A percentile compares a stretch with the other conserved stretches of the same genome.
Evolutionary conservation across 2,888 invertebrate species (phyloP).

Genomic region (Leptinotarsa rubiginosa): DNA sequence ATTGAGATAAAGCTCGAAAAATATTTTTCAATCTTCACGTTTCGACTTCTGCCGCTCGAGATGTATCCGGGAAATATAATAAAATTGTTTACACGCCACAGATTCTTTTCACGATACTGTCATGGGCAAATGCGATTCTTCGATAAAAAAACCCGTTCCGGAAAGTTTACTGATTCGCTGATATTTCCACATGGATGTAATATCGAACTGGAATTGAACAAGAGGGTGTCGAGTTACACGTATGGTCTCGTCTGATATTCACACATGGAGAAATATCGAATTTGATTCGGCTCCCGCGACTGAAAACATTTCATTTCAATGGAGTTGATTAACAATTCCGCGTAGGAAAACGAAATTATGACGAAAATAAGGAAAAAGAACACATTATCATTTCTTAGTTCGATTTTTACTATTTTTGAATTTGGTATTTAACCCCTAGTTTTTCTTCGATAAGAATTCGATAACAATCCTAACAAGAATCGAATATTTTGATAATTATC

Average conservation of each 20-base stretch:
- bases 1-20: background rate
- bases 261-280: no score
- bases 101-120: slow-evolving; percentile 6
- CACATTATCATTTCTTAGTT: no score
- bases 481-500: no score
- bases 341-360: no score
- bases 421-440: no score
- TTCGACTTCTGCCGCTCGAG: background rate
- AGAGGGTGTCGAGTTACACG: background rate
- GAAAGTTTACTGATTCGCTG: background rate
- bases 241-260: background rate
- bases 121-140: background rate
- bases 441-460: no score
- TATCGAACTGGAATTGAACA: background rate
- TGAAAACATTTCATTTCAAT: no score
- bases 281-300: no score
- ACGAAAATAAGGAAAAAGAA: no score
- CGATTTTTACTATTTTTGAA: no score
- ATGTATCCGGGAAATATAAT: background rate
- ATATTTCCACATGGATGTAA: background rate
- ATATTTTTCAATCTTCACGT: background rate
- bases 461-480: no score
- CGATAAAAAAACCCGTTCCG: background rate
- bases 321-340: no score
- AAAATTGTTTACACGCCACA: slow-evolving; percentile 1